Evolutionary conservation across 2,113 vertebrate species (phyloP).

Genomic region (Hypocryptadius cinnamomeus): DNA sequence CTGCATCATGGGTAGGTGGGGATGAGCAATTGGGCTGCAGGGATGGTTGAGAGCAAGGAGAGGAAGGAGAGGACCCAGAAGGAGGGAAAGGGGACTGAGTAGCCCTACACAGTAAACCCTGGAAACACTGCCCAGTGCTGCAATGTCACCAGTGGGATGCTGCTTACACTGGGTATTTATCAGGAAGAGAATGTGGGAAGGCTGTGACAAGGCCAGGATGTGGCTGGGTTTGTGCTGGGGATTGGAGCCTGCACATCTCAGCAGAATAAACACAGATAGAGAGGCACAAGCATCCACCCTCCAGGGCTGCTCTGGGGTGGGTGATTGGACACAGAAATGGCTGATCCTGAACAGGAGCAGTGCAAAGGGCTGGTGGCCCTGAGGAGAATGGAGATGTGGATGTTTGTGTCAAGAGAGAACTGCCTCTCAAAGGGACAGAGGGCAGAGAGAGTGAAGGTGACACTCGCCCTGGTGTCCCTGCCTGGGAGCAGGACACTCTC

Average conservation of each 20-base stretch:
- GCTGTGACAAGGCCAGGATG: rapidly evolving
- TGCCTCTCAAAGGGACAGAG: neutral
- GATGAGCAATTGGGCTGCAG: neutral
- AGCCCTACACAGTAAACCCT: rapidly evolving
- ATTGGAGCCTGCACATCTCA: neutral
- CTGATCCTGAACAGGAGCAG: neutral
- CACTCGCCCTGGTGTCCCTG: neutral
- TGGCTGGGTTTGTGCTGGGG: neutral
- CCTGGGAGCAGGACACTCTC: neutral
- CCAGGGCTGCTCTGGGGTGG: neutral
- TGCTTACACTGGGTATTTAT: neutral
- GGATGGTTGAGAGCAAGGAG: neutral
- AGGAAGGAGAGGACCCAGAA: neutral
- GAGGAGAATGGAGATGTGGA: neutral
- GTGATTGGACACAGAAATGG: neutral
- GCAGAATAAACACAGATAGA: neutral
- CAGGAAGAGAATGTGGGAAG: neutral
- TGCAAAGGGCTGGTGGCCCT: neutral
- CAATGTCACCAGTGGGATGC: neutral
- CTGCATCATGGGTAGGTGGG: rapidly evolving
- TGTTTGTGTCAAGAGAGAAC: neutral
- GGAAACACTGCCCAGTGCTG: neutral
- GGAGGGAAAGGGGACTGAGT: neutral
- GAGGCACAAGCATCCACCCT: neutral
- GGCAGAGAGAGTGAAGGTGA: neutral